These are phyloP conservation scores for Sweltsa coloradensis DNA, from an alignment of 1,140 invertebrate species.

Conservation along the genomic window DNA sequence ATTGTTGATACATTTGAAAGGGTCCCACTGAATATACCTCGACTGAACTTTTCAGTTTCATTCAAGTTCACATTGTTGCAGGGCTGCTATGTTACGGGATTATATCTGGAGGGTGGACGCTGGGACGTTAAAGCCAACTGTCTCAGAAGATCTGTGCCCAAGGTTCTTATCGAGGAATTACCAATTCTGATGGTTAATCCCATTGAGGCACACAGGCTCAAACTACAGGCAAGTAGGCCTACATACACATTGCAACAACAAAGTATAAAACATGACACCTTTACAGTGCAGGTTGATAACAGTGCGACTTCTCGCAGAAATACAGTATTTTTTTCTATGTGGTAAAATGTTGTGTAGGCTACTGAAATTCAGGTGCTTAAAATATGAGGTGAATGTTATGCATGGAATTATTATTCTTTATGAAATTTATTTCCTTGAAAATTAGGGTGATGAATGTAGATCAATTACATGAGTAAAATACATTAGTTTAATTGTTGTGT, in stretches of 20 bases:
- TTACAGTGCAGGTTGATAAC: background rate
- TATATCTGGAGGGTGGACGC: constrained; percentile 82
- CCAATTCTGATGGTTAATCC: constrained; percentile 75
- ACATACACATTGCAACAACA: background rate
- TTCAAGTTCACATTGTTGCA: constrained; percentile 30
- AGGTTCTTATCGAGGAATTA: constrained; percentile 69
- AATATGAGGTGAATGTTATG: no score
- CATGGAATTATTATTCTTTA: no score
- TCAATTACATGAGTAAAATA: no score
- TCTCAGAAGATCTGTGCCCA: constrained; percentile 62
- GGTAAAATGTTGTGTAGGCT: no score
- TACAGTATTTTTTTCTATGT: no score
- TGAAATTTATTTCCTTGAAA: no score
- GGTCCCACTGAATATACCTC: no score
- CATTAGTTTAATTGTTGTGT: no score
- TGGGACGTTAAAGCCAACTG: constrained; percentile 64
- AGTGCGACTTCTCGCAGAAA: background rate
- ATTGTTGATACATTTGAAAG: no score
- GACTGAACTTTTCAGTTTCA: no score
- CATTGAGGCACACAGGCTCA: constrained; percentile 70
- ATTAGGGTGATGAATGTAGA: no score
- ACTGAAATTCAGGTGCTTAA: no score
- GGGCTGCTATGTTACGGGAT: constrained; percentile 73
- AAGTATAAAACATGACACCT: background rate
- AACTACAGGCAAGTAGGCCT: constrained; percentile 56